A percentile compares a stretch with the other conserved stretches of the same genome.
Conservation (phyloP, 2,113 vertebrate species). For the Antennarius striatus region DNA sequence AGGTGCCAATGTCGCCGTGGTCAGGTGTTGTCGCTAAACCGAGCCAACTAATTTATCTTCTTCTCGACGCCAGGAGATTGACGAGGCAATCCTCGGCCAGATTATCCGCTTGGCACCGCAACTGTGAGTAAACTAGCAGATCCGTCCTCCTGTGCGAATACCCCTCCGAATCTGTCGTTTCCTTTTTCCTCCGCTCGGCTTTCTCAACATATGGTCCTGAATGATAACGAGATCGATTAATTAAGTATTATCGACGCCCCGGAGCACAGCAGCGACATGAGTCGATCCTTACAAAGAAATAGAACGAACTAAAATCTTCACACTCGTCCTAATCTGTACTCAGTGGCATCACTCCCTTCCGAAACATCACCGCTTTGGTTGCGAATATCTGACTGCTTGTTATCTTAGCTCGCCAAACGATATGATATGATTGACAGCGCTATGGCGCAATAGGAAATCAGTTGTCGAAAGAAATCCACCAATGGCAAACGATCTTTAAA, state of each 20-base stretch:
- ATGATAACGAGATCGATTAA: conserved; percentile 38
- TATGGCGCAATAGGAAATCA: conserved; percentile 27
- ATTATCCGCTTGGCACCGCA: conserved; percentile 50
- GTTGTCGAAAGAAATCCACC: not conserved
- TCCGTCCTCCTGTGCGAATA: conserved; percentile 49
- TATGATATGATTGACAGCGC: conserved; percentile 34
- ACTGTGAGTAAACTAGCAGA: conserved; percentile 32
- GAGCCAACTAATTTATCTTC: conserved; percentile 43
- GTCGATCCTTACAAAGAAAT: not conserved
- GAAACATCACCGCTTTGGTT: conserved; percentile 45
- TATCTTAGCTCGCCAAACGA: conserved; percentile 13
- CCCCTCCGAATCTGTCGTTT: conserved; percentile 33
- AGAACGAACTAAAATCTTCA: not conserved
- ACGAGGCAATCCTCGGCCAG: conserved; percentile 38
- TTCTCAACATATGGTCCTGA: conserved; percentile 55
- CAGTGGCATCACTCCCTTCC: conserved; percentile 1
- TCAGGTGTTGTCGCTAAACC: conserved; percentile 36
- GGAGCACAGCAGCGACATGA: conserved; percentile 7
- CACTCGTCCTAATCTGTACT: not conserved
- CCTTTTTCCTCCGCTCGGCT: conserved; percentile 31
- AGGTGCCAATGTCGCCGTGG: conserved; percentile 19
- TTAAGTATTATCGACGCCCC: not conserved
- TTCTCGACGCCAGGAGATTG: conserved; percentile 36
- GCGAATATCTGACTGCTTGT: conserved; percentile 24
- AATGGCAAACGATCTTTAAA: not conserved